Evolutionary conservation across 1,140 invertebrate species (phyloP).

Genomic region (Augochlora pura): DNA sequence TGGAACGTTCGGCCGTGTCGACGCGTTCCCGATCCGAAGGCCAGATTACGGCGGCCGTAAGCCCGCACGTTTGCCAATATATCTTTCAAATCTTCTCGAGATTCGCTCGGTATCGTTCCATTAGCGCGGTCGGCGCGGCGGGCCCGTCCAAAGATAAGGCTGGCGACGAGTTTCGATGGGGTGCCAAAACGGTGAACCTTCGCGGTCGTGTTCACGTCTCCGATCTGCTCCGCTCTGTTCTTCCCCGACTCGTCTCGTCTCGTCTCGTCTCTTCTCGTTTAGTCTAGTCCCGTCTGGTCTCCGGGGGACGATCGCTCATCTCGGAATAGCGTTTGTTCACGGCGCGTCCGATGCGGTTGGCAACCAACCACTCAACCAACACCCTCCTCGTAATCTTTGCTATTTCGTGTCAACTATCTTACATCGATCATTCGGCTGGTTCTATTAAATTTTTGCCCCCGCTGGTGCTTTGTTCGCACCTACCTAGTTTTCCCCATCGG

Average conservation of each 20-base stretch:
- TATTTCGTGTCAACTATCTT: constrained; percentile 74
- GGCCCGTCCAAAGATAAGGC: constrained; percentile 67
- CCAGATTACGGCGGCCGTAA: background rate
- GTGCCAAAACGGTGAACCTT: constrained; percentile 53
- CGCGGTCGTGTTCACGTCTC: constrained; percentile 34
- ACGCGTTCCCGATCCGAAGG: background rate
- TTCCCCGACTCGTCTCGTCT: background rate
- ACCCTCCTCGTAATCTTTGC: constrained; percentile 75
- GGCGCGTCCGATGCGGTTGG: constrained; percentile 50
- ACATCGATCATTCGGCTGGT: constrained; percentile 74
- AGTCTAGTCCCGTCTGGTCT: constrained; percentile 60
- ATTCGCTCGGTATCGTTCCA: constrained; percentile 31
- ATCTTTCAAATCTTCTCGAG: background rate
- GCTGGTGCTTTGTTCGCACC: constrained; percentile 44
- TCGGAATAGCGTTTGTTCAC: constrained; percentile 68
- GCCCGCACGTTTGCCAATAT: background rate
- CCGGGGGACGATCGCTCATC: constrained; percentile 76
- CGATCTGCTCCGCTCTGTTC: too few species aligned
- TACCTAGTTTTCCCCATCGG: background rate
- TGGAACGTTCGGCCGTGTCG: too few species aligned
- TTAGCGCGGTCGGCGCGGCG: constrained; percentile 53
- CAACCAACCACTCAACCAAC: constrained; percentile 4
- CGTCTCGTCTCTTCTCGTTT: constrained; percentile 4
- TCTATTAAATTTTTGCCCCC: constrained; percentile 73
- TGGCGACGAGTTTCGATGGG: constrained; percentile 68